A percentile compares a stretch with the other conserved stretches of the same genome.
Conservation (phyloP, 2,113 vertebrate genomes). For the Phaethornis superciliosus region DNA sequence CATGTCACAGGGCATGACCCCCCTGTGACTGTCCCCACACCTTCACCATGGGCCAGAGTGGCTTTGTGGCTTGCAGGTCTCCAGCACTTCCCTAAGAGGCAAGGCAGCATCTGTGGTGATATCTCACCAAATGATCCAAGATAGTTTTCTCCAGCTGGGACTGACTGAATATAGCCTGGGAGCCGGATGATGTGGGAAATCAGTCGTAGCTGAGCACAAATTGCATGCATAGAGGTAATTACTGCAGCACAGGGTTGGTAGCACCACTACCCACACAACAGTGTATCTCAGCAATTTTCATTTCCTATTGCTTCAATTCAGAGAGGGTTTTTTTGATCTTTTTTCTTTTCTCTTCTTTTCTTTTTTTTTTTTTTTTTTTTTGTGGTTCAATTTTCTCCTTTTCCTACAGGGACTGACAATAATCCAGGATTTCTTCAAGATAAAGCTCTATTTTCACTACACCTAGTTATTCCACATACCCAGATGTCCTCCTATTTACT, state of each 20-base stretch:
- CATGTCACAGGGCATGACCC: not conserved
- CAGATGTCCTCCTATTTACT: not conserved
- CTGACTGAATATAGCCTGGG: conserved; percentile 38
- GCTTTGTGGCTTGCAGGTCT: not conserved
- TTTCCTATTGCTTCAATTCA: conserved; percentile 59
- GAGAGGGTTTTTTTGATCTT: not conserved
- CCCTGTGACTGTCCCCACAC: not conserved
- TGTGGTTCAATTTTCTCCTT: conserved; percentile 15
- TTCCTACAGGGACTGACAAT: not conserved
- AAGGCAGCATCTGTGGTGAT: conserved; percentile 38
- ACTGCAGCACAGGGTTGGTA: conserved; percentile 68
- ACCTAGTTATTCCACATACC: not conserved
- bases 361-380: not conserved
- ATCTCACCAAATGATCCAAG: conserved; percentile 45
- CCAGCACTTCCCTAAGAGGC: fast-evolving
- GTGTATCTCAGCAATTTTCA: conserved; percentile 63
- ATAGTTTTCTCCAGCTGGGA: conserved; percentile 59
- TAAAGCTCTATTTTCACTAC: not conserved
- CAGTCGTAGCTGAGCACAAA: conserved; percentile 61
- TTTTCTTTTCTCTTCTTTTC: not conserved
- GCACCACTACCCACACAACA: conserved; percentile 66
- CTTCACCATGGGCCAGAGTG: not conserved
- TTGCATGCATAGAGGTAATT: conserved; percentile 69
- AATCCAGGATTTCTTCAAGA: conserved; percentile 1
- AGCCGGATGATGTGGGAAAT: conserved; percentile 63